A percentile compares a stretch with the other conserved stretches of the same genome.
These are phyloP conservation scores for Caenorhabditis inopinata DNA, from an alignment of 1,140 invertebrate species.

Conservation along the genomic window DNA sequence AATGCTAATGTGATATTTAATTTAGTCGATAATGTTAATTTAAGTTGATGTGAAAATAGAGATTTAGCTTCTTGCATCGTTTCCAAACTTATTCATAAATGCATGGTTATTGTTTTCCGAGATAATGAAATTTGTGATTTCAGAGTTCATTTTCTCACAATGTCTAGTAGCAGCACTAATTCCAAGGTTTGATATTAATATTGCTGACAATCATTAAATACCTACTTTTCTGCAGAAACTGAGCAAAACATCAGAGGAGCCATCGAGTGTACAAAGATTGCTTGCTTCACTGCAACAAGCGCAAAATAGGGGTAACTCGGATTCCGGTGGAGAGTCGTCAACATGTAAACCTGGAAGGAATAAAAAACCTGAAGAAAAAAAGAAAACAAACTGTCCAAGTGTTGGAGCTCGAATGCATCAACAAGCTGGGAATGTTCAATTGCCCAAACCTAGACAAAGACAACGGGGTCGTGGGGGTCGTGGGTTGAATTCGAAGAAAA, in stretches of 20 bases:
- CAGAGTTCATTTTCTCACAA: not conserved
- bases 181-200: not conserved
- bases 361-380: not conserved
- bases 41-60: too few species aligned
- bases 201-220: too few species aligned
- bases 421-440: not conserved
- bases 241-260: not conserved
- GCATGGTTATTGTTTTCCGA: too few species aligned
- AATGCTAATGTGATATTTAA: too few species aligned
- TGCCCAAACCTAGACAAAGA: not conserved
- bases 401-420: slow-evolving; percentile 11
- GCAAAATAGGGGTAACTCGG: not conserved
- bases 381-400: not conserved
- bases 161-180: not conserved
- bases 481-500: too few species aligned
- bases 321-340: not conserved
- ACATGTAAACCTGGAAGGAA: not conserved
- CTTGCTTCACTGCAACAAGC: not conserved
- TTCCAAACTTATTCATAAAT: too few species aligned
- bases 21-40: too few species aligned
- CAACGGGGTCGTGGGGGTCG: not conserved
- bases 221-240: not conserved
- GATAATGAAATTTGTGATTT: not conserved
- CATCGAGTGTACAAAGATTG: not conserved
- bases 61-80: too few species aligned